These are phyloP conservation scores for Ligdia adustata DNA, from an alignment of 2,888 invertebrate genomes.

Conservation along the genomic window DNA sequence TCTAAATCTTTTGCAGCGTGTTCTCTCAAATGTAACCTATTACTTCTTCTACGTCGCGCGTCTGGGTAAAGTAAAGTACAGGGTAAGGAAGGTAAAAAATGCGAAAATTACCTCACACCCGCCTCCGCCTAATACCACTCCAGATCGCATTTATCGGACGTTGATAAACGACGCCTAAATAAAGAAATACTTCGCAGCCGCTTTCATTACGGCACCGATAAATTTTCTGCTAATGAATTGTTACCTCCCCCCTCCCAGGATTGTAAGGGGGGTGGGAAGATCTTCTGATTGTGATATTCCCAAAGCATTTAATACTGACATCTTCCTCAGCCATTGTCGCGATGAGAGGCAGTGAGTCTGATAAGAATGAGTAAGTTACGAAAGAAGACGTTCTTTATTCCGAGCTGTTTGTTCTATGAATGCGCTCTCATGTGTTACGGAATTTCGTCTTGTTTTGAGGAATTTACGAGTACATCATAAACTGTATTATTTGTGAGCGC, in stretches of 20 bases:
- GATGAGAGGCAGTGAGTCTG: neutral
- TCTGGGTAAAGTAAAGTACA: neutral
- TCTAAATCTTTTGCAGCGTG: too few species aligned
- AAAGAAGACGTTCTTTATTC: too few species aligned
- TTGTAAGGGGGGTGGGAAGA: neutral
- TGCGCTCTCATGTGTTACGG: too few species aligned
- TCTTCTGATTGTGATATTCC: constrained; percentile 12
- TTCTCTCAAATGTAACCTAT: too few species aligned
- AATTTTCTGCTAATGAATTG: constrained; percentile 36
- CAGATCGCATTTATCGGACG: constrained; percentile 34
- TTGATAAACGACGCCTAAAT: constrained; percentile 50
- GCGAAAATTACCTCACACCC: constrained; percentile 36
- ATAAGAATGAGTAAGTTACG: neutral
- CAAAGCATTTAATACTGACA: constrained; percentile 24
- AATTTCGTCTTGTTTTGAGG: too few species aligned
- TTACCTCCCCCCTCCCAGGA: constrained; percentile 5
- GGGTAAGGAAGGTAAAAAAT: constrained; percentile 15
- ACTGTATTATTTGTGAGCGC: too few species aligned
- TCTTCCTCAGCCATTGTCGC: constrained; percentile 11
- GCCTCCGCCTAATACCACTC: constrained; percentile 23
- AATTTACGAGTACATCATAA: too few species aligned
- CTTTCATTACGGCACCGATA: constrained; percentile 39
- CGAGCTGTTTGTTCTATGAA: too few species aligned
- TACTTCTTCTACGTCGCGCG: neutral
- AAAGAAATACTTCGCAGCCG: constrained; percentile 43